These are phyloP conservation scores for Xenopus petersii DNA, from an alignment of 2,797 vertebrate species.

Conservation along the genomic window DNA sequence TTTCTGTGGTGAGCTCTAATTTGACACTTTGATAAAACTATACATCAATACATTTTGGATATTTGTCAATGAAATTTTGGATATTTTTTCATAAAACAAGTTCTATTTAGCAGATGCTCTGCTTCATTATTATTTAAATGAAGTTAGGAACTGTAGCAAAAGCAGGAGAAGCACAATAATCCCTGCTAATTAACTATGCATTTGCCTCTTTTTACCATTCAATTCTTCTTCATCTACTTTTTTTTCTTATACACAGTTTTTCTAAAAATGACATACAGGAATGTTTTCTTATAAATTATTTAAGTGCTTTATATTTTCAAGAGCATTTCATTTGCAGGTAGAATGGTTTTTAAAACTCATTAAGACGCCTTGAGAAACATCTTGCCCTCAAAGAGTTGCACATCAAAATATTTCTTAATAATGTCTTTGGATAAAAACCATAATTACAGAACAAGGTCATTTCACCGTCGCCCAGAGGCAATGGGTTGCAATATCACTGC, in stretches of 20 bases:
- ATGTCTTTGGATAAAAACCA: constrained; percentile 47
- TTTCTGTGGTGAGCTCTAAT: too few species aligned
- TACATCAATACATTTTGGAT: too few species aligned
- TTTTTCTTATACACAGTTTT: not conserved
- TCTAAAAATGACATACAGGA: not conserved
- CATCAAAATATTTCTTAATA: constrained; percentile 48
- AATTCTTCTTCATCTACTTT: not conserved
- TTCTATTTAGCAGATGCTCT: too few species aligned
- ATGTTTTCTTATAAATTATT: not conserved
- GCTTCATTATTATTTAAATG: too few species aligned
- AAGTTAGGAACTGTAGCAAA: too few species aligned
- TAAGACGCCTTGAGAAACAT: constrained; percentile 18
- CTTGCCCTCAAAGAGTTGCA: constrained; percentile 29
- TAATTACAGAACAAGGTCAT: constrained; percentile 49
- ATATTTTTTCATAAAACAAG: too few species aligned
- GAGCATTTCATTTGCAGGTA: constrained; percentile 26
- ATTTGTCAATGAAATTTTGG: too few species aligned
- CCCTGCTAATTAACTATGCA: not conserved
- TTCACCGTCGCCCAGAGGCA: constrained; percentile 39
- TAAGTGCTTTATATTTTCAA: constrained; percentile 17
- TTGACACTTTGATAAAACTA: too few species aligned
- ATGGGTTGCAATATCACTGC: constrained; percentile 45
- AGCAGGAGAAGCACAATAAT: not conserved
- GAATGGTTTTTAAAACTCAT: constrained; percentile 30
- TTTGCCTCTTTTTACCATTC: not conserved